Evolutionary conservation across 2,797 vertebrate species (phyloP), one percentile per base, ranked within the genome.

Genomic region (Scleropages formosus): DNA sequence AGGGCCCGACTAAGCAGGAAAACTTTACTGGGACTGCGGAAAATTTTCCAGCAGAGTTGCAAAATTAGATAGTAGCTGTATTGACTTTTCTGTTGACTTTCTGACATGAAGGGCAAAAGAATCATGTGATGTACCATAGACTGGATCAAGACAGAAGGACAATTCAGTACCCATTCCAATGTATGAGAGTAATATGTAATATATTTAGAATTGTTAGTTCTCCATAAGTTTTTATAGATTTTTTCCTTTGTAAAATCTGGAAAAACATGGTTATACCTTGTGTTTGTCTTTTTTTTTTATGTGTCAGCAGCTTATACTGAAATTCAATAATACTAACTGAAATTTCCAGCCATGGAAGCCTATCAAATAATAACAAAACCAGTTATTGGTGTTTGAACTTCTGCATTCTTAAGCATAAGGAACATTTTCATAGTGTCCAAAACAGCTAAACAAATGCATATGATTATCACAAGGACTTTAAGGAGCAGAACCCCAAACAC

Each of bases 21-120:
- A 80, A 80, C 79, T 70, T 81, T 74, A 51, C 73, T 49, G 67
- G 49, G 49, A 77, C 62, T 74, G 80, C 22, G 67, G 75, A 84
- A 77, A 49, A 83, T 81, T 71, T 76, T 79, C 69, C 70, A 63
- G 65, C 59, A 56, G 73, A 72, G 62, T 79, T 76, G 76, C 78
- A 79, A 77, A 81, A 84, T 80, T 80, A 81, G 75, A 84, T 73
- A 75, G 69, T 77, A 65, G 77, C 75, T 80, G 61, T 82, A 82
- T 85, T 73, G 79, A 84, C 80, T 76, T 84, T 83, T 83, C 61
- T 65, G 79, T 83, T 80, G 82, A 83, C 78, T 82, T 76, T 79
- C 58, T 70, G 63, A 73, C 77, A 78, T 65, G 78, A 76, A 80
- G 79, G 74, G 47, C 80, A 81, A 81, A 78, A 68, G 73, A 81